phyloP scores from a whole-genome alignment of 2,113 vertebrate genomes.

The Eulemur rufifrons region DNA sequence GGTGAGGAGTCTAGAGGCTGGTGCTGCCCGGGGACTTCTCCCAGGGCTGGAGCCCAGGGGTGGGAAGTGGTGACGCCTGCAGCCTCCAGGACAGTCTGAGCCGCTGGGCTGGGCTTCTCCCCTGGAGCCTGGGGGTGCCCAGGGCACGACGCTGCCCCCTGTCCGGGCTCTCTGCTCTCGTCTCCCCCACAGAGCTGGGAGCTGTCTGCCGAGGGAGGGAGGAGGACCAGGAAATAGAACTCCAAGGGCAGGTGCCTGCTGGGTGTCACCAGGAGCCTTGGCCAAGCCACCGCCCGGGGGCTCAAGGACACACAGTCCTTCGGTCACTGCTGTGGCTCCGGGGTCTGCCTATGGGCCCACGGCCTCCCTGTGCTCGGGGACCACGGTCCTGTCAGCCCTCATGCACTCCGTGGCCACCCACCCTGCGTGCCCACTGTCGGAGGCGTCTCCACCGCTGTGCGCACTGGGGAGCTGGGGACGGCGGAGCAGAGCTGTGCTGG shows the following conservation, averaged over 20 bases:
- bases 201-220: background rate
- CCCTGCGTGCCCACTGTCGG: background rate
- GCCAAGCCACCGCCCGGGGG: background rate
- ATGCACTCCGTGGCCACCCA: background rate
- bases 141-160: background rate
- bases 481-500: background rate
- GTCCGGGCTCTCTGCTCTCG: background rate
- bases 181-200: background rate
- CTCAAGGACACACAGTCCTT: background rate
- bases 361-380: background rate
- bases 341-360: background rate
- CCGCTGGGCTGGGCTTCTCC: background rate
- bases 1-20: too few species aligned
- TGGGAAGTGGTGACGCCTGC: too few species aligned
- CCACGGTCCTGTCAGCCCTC: background rate
- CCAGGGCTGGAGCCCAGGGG: too few species aligned
- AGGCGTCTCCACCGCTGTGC: too few species aligned
- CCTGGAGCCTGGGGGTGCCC: background rate
- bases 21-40: too few species aligned
- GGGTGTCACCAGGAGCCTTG: background rate
- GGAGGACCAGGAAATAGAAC: background rate
- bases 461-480: background rate
- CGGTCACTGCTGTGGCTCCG: background rate
- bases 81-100: background rate
- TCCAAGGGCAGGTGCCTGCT: background rate